These are phyloP conservation scores for Pelvicachromis taeniatus DNA, from an alignment of 2,113 vertebrate genomes.

Conservation along the genomic window DNA sequence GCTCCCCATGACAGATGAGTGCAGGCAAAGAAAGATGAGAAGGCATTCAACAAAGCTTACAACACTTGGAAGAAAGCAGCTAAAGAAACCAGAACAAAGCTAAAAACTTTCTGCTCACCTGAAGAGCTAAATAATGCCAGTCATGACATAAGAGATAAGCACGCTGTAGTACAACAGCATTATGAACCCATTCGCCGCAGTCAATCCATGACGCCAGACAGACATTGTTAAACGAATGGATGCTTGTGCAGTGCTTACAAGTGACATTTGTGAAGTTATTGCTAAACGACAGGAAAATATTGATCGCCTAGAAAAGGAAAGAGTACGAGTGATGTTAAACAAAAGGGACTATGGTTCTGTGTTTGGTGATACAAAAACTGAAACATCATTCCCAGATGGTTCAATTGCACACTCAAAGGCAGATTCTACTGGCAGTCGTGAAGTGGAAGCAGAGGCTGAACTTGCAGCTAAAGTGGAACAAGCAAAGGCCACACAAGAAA, in stretches of 20 bases:
- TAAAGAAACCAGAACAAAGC: background rate
- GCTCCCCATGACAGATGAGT: no score
- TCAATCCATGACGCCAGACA: background rate
- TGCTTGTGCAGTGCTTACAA: background rate
- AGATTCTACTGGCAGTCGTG: no score
- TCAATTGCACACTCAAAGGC: fast-evolving
- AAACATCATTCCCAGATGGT: background rate
- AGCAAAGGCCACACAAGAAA: background rate
- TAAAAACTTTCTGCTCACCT: background rate
- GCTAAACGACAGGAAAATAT: background rate
- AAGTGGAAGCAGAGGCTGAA: no score
- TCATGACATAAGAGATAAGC: background rate
- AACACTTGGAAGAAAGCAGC: background rate
- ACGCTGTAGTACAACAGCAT: background rate
- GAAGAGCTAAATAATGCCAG: background rate
- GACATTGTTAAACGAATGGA: background rate
- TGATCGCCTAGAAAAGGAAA: background rate
- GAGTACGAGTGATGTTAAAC: background rate
- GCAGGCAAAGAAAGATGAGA: background rate
- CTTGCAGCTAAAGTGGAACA: background rate
- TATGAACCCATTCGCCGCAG: background rate
- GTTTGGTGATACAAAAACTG: background rate
- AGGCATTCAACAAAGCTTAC: background rate
- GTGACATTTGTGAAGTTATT: background rate
- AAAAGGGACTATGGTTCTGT: background rate